Conservation (phyloP, 2,797 vertebrate genomes). For the Heliangelus exortis region DNA sequence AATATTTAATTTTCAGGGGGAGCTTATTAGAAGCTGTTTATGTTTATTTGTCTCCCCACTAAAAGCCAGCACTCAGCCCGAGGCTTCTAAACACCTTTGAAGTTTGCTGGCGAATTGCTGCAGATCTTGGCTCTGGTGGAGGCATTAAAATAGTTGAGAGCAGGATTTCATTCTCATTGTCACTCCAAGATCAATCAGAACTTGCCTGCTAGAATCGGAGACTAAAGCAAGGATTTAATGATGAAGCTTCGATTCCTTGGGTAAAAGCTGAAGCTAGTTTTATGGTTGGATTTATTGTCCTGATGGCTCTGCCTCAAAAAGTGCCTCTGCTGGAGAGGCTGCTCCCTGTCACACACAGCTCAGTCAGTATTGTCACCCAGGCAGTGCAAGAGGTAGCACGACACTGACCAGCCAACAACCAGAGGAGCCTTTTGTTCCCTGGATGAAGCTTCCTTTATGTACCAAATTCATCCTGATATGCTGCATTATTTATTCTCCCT, state of each 20-base stretch:
- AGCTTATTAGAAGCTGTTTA: constrained; percentile 4
- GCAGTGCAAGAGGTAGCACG: background rate
- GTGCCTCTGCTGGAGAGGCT: background rate
- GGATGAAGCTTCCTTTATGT: background rate
- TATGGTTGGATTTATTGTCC: background rate
- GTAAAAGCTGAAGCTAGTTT: background rate
- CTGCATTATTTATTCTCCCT: background rate
- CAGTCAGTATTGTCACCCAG: background rate
- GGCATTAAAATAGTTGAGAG: background rate
- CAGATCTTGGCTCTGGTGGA: background rate
- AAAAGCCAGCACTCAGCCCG: background rate
- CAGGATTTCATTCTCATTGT: background rate
- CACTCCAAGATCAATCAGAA: background rate
- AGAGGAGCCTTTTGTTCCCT: background rate
- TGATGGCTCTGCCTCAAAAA: background rate
- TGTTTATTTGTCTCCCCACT: background rate
- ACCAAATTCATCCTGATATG: background rate
- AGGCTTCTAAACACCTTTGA: background rate
- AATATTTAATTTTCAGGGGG: background rate
- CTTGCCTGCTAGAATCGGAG: background rate
- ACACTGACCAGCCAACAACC: background rate
- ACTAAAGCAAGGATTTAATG: background rate
- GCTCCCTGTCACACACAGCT: background rate
- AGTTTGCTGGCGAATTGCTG: background rate
- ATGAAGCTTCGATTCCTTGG: background rate